These are phyloP conservation scores for Ceratotherium simum DNA, from an alignment of 2,113 vertebrate genomes.

Conservation along the genomic window DNA sequence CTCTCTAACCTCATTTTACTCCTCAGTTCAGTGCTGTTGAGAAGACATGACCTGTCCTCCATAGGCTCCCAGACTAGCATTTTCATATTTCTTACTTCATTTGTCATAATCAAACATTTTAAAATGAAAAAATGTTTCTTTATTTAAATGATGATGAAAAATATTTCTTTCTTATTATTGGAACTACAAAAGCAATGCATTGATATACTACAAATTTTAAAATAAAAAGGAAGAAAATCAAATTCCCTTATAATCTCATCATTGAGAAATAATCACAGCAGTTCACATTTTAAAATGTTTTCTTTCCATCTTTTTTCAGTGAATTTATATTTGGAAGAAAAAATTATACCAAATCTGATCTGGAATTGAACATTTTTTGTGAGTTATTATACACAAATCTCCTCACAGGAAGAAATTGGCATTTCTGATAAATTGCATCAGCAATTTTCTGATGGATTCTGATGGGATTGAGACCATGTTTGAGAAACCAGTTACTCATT, in stretches of 20 bases:
- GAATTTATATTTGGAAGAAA: constrained; percentile 20
- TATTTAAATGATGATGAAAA: background rate
- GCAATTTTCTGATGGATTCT: constrained; percentile 20
- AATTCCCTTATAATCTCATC: background rate
- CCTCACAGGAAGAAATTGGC: background rate
- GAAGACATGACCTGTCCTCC: background rate
- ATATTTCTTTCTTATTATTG: background rate
- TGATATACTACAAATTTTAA: background rate
- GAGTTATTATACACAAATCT: background rate
- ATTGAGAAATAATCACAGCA: constrained; percentile 1
- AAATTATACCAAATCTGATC: background rate
- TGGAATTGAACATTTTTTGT: background rate
- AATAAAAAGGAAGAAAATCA: background rate
- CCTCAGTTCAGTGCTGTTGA: background rate
- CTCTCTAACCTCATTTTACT: background rate
- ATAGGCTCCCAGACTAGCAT: background rate
- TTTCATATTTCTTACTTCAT: background rate
- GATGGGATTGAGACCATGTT: background rate
- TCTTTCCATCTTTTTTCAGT: background rate
- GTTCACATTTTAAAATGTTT: background rate
- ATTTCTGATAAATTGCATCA: background rate
- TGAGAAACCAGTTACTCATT: background rate
- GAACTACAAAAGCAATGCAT: background rate
- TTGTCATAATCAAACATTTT: constrained; percentile 50
- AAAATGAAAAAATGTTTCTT: background rate